Evolutionary conservation across 1,140 invertebrate genomes (phyloP).

Genomic region (Zaprionus davidi): DNA sequence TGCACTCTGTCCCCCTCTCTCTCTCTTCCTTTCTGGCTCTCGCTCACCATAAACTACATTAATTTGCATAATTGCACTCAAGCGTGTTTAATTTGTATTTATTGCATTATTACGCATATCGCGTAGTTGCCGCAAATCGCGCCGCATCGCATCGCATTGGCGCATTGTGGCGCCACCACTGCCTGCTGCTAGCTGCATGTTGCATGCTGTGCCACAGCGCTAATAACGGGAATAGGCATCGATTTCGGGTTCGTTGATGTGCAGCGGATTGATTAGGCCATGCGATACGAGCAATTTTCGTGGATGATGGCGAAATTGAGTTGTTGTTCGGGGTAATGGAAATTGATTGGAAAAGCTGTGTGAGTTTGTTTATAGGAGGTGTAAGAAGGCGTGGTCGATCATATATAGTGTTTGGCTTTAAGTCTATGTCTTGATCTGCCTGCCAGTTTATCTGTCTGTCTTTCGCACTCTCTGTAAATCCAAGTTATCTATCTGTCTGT

Average conservation of each 20-base stretch:
- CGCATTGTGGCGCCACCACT: neutral
- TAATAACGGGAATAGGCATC: neutral
- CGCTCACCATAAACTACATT: constrained; percentile 71
- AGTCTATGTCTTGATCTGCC: neutral
- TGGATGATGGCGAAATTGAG: neutral
- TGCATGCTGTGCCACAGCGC: neutral
- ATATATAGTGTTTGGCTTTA: neutral
- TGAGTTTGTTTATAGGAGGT: neutral
- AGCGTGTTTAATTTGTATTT: constrained; percentile 83
- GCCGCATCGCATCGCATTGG: constrained; percentile 23
- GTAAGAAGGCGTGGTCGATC: neutral
- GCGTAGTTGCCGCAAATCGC: constrained; percentile 50
- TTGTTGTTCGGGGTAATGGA: neutral
- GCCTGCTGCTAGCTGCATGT: neutral
- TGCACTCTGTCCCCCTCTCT: neutral
- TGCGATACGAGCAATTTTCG: neutral
- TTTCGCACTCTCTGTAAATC: no score
- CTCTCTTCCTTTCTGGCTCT: constrained; percentile 1
- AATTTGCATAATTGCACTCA: constrained; percentile 81
- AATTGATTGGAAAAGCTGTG: neutral
- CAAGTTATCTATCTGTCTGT: neutral
- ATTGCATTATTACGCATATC: constrained; percentile 81
- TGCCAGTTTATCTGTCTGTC: no score
- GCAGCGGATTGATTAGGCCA: neutral
- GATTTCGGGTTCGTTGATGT: neutral